A percentile compares a stretch with the other conserved stretches of the same genome.
phyloP scores from a whole-genome alignment of 2,113 vertebrate genomes.

The Setophaga petechia region DNA sequence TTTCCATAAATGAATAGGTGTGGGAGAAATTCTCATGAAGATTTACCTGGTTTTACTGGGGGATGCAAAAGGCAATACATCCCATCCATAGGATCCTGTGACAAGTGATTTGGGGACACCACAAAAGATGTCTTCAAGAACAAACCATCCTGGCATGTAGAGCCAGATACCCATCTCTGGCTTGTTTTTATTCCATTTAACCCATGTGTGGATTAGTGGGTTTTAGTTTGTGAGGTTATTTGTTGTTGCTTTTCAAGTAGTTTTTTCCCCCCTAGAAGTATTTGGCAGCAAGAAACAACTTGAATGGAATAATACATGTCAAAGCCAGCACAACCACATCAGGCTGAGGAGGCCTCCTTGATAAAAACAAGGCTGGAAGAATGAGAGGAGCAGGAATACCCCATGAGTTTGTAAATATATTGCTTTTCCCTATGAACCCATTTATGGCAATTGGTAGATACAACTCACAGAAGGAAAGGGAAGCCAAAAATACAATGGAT shows the following conservation, averaged over 20 bases:
- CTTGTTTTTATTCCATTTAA: background rate
- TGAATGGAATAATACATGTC: background rate
- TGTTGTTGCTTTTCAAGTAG: background rate
- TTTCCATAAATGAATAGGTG: background rate
- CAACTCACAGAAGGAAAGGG: background rate
- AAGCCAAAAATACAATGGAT: background rate
- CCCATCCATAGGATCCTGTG: fast-evolving
- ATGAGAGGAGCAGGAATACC: background rate
- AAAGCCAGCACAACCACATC: background rate
- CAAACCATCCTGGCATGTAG: background rate
- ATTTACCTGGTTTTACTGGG: background rate
- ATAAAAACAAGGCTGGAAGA: background rate
- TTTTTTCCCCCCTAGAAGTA: background rate
- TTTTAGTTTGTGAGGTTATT: background rate
- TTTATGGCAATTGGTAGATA: background rate
- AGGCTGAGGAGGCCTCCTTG: background rate
- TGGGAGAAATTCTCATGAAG: background rate
- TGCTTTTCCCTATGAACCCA: background rate
- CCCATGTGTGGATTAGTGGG: fast-evolving
- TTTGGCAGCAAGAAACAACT: background rate
- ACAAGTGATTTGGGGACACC: background rate
- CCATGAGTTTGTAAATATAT: background rate
- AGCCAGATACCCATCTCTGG: background rate
- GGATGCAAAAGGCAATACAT: background rate
- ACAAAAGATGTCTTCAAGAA: background rate